These are phyloP conservation scores for Orycteropus afer DNA, from an alignment of 2,113 vertebrate species.

Conservation along the genomic window DNA sequence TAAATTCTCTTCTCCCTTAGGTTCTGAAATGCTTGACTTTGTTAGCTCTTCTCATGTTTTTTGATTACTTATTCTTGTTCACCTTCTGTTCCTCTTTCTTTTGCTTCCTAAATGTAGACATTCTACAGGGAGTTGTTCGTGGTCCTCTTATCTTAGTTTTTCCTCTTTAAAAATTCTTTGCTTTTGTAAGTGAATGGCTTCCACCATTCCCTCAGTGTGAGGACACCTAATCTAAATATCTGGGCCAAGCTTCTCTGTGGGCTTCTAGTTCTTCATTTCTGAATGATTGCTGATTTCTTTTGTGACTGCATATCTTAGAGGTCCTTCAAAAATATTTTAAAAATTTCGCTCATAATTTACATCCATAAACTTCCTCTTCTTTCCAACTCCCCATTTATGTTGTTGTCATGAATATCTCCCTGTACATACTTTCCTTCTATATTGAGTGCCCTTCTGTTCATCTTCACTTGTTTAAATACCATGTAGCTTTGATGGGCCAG, in stretches of 20 bases:
- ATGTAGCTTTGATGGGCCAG: background rate
- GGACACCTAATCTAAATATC: background rate
- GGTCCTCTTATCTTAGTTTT: background rate
- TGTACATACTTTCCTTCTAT: background rate
- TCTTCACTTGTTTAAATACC: background rate
- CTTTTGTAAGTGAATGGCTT: background rate
- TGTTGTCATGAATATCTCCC: too few relatives aligned
- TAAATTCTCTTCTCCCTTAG: background rate
- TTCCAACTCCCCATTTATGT: background rate
- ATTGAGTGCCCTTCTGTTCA: background rate
- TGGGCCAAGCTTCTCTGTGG: background rate
- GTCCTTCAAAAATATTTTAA: background rate
- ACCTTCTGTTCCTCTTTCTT: background rate
- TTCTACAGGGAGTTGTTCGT: background rate
- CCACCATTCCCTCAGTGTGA: background rate
- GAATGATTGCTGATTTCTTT: background rate
- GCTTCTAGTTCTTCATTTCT: background rate
- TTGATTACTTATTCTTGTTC: background rate
- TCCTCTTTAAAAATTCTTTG: background rate
- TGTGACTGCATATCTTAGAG: background rate
- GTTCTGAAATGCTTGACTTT: background rate
- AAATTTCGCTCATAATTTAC: slow-evolving; percentile 11
- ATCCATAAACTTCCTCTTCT: slow-evolving; percentile 31
- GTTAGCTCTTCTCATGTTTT: background rate
- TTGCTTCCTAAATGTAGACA: background rate